Evolutionary conservation across 2,113 vertebrate genomes (phyloP).

Genomic region (Bos javanicus): DNA sequence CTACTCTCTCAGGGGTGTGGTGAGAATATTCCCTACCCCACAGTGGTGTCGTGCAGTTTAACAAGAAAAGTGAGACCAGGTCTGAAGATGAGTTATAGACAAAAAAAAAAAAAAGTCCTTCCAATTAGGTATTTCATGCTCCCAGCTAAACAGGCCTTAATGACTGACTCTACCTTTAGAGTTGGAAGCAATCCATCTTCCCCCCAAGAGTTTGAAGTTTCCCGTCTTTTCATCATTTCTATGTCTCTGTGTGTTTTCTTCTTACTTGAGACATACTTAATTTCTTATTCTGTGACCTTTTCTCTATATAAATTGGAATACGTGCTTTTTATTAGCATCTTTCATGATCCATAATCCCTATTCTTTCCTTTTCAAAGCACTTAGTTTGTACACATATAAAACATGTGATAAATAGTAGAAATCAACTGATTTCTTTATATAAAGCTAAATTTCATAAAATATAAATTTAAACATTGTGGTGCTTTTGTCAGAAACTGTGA

Average conservation of each 20-base stretch:
- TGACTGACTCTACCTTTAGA: background rate
- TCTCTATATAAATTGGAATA: background rate
- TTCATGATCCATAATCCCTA: background rate
- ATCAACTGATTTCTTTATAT: background rate
- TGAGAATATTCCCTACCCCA: background rate
- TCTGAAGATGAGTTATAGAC: background rate
- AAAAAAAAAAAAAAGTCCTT: background rate
- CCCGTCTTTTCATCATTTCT: background rate
- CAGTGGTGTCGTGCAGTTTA: background rate
- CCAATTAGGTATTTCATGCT: conserved; percentile 23
- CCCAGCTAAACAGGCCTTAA: background rate
- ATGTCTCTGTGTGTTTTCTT: background rate
- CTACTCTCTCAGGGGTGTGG: background rate
- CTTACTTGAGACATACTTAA: background rate
- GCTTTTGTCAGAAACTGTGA: background rate
- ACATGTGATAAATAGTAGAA: background rate
- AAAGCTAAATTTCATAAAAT: background rate
- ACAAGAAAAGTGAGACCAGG: background rate
- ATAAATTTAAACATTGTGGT: background rate
- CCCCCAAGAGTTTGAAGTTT: background rate
- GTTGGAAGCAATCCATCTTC: background rate
- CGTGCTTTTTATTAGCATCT: background rate
- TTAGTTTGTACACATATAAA: background rate
- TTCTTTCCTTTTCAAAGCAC: background rate
- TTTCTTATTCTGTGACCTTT: background rate